Percentiles rank a stretch among this genome's conserved stretches.
These are phyloP conservation scores for Cranoglanis bouderius DNA, from an alignment of 2,113 vertebrate genomes.

Conservation along the genomic window DNA sequence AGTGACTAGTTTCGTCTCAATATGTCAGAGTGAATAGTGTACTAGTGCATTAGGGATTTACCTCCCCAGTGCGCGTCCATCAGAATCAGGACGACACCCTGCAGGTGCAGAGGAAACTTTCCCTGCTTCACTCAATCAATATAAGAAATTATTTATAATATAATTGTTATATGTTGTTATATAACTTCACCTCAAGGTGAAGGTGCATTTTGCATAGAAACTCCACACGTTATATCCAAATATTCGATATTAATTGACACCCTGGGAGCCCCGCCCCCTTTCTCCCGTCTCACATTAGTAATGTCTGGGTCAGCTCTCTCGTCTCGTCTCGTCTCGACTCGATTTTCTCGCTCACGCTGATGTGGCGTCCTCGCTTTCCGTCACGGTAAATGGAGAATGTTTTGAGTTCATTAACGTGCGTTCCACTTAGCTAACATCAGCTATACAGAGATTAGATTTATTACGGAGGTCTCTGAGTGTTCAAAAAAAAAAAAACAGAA, in stretches of 20 bases:
- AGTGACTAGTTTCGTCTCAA: slow-evolving; percentile 73
- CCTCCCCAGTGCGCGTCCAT: slow-evolving; percentile 67
- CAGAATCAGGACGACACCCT: slow-evolving; percentile 62
- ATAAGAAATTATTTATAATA: neutral
- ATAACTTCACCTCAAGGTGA: too few species aligned
- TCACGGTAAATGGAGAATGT: neutral
- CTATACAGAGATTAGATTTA: neutral
- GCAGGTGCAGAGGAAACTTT: neutral
- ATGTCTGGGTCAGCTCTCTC: too few species aligned
- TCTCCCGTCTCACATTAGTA: neutral
- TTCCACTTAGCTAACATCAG: neutral
- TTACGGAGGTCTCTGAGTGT: neutral
- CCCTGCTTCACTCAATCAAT: neutral
- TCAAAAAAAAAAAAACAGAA: neutral
- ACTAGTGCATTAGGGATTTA: slow-evolving; percentile 72
- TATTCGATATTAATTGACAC: too few species aligned
- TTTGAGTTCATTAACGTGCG: neutral
- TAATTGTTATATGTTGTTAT: too few species aligned
- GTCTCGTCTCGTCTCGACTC: too few species aligned
- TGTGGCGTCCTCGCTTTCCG: neutral
- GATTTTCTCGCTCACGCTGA: too few species aligned
- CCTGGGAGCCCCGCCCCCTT: neutral
- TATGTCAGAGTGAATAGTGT: slow-evolving; percentile 74
- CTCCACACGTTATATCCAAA: neutral
- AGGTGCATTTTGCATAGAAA: neutral